Evolutionary conservation across 1,140 invertebrate genomes (phyloP).

Genomic region (Campoletis sonorensis): DNA sequence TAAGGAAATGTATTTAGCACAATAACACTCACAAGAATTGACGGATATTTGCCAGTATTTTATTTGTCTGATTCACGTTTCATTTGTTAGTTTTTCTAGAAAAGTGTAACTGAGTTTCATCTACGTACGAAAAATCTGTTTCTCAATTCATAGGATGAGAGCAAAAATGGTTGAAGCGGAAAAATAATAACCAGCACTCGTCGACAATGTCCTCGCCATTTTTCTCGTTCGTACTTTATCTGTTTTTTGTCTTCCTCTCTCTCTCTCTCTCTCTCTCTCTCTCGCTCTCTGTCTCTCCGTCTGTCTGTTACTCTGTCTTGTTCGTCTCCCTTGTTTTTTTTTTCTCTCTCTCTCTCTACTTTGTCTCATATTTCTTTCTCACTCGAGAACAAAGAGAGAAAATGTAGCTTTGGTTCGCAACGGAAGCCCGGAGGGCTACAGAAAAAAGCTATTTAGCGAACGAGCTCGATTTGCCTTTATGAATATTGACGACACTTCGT

Average conservation of each 20-base stretch:
- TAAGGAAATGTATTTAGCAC: no score
- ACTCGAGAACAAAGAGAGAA: slow-evolving; percentile 12
- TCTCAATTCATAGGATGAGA: neutral
- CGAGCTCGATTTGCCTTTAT: neutral
- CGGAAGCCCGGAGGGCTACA: neutral
- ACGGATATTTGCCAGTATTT: no score
- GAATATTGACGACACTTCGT: neutral
- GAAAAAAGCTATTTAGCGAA: slow-evolving; percentile 14
- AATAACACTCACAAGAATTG: no score
- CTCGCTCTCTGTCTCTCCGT: neutral
- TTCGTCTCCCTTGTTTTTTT: neutral
- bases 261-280: neutral
- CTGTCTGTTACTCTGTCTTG: neutral
- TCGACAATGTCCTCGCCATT: slow-evolving; percentile 26
- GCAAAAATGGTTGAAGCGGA: slow-evolving; percentile 22
- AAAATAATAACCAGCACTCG: slow-evolving; percentile 34
- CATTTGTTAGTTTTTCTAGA: neutral
- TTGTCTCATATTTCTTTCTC: slow-evolving; percentile 15
- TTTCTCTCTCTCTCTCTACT: neutral
- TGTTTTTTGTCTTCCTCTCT: neutral
- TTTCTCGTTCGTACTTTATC: slow-evolving; percentile 2
- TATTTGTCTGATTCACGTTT: neutral
- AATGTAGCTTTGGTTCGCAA: neutral
- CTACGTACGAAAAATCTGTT: slow-evolving; percentile 11
- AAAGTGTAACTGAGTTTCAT: neutral